Conservation (phyloP, 1,140 invertebrate genomes). For the Triops cancriformis region DNA sequence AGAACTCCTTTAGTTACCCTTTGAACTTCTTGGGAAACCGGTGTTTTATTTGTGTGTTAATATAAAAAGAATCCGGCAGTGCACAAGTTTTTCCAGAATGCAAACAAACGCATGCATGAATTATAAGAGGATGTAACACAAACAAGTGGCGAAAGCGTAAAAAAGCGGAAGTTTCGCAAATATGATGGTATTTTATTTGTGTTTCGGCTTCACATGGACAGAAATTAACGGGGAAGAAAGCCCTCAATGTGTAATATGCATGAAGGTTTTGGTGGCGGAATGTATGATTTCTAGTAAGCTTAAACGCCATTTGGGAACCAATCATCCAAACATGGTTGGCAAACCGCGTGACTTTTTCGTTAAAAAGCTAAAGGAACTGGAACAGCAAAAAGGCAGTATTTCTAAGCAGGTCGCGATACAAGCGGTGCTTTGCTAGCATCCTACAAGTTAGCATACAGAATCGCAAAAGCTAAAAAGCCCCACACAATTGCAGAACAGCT, state of each 20-base stretch:
- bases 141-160: neutral
- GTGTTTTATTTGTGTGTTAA: neutral
- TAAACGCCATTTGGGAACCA: too few relatives aligned
- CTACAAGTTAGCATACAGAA: too few relatives aligned
- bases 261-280: neutral
- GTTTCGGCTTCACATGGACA: neutral
- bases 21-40: neutral
- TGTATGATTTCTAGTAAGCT: neutral
- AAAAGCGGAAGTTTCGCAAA: neutral
- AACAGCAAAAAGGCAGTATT: too few relatives aligned
- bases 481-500: slow-evolving; percentile 38
- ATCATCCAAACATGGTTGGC: too few relatives aligned
- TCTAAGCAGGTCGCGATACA: too few relatives aligned
- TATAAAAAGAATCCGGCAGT: neutral
- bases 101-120: neutral
- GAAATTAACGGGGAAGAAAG: neutral
- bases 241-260: neutral
- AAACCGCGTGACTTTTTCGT: too few relatives aligned
- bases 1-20: neutral
- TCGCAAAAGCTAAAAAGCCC: slow-evolving; percentile 37
- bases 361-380: too few relatives aligned
- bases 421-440: too few relatives aligned
- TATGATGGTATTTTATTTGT: neutral
- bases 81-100: neutral
- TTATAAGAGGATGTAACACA: neutral